Evolutionary conservation across 2,797 vertebrate species (phyloP).

Genomic region (Cuculus canorus): DNA sequence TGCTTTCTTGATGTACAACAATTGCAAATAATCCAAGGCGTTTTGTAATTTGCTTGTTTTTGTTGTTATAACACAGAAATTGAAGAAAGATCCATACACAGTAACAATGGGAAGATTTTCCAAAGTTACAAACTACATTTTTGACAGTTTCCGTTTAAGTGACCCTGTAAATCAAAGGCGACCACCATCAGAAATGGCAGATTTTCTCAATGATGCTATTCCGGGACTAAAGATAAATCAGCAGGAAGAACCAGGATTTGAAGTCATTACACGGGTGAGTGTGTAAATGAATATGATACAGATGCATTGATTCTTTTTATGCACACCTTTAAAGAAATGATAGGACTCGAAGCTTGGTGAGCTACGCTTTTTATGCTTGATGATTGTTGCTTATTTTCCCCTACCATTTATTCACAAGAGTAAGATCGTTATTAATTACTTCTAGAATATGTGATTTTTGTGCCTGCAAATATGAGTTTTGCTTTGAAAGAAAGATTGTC

Average conservation of each 20-base stretch:
- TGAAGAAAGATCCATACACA: conserved; percentile 89
- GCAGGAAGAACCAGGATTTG: conserved; percentile 94
- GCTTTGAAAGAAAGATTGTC: neutral
- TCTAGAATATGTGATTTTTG: neutral
- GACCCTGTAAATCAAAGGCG: conserved; percentile 85
- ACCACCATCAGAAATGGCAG: conserved; percentile 90
- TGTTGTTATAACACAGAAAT: conserved; percentile 81
- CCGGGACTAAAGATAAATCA: conserved; percentile 95
- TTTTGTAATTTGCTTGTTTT: conserved; percentile 46
- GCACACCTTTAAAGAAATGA: neutral
- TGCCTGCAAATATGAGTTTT: neutral
- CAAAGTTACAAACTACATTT: conserved; percentile 94
- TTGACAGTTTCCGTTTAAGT: conserved; percentile 85
- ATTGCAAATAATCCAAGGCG: neutral
- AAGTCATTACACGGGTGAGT: conserved; percentile 96
- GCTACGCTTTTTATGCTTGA: neutral
- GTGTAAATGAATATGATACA: neutral
- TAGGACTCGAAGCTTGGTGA: neutral
- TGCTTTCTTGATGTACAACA: neutral
- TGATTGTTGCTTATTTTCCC: fast-evolving
- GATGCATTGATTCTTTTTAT: neutral
- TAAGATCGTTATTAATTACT: neutral
- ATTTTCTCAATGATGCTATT: conserved; percentile 90
- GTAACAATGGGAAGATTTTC: conserved; percentile 91
- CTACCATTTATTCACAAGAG: neutral